A percentile compares a stretch with the other conserved stretches of the same genome.
phyloP scores from a whole-genome alignment of 35 echinoderm and acorn worm genomes.

The Heliocidaris tuberculata region DNA sequence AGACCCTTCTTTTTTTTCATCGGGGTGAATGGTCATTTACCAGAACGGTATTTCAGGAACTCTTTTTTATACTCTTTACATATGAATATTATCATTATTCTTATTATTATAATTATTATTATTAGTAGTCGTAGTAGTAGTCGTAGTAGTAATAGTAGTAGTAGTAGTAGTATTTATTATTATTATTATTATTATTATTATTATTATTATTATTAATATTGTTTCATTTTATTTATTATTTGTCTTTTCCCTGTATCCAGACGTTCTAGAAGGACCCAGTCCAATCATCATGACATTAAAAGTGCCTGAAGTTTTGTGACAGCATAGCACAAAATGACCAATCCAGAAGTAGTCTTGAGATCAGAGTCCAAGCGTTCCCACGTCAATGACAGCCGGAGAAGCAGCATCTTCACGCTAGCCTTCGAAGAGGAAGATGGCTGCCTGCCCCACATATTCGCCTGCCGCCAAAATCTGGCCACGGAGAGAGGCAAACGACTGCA shows the following conservation, averaged over 20 bases:
- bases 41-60: no score
- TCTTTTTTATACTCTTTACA: no score
- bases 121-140: no score
- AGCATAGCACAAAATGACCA: neutral
- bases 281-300: neutral
- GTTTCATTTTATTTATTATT: neutral
- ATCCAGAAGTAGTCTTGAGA: neutral
- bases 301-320: neutral
- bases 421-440: conserved; percentile 1
- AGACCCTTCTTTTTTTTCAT: neutral
- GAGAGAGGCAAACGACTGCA: conserved; percentile 62
- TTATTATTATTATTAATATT: no score
- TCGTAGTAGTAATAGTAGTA: no score
- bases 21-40: neutral
- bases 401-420: conserved; percentile 31
- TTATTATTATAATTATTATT: no score
- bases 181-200: no score
- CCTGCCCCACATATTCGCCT: neutral
- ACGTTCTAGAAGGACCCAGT: neutral
- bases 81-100: no score
- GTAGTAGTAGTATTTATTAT: no score
- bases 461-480: conserved; percentile 53
- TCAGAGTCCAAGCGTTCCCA: neutral
- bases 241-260: neutral
- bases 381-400: conserved; percentile 9